Evolutionary conservation across 2,797 vertebrate species (phyloP).

Genomic region (Molossus alvarezi): DNA sequence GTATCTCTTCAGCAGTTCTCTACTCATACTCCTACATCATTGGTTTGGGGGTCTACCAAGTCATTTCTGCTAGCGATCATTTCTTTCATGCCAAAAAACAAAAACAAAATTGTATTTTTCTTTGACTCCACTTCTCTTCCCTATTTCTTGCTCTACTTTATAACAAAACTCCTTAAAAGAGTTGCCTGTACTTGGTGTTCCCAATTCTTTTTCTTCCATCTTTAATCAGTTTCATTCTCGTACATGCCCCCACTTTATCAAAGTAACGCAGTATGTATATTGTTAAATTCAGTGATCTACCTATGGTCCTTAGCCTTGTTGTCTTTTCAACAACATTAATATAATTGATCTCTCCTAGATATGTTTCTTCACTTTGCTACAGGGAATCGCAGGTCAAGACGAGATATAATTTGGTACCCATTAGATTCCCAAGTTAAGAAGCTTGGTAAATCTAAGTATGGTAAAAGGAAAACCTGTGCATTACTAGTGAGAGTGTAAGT

Average conservation of each 20-base stretch:
- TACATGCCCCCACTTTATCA: not conserved
- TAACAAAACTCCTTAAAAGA: not conserved
- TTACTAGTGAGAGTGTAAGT: constrained; percentile 11
- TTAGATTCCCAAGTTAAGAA: constrained; percentile 25
- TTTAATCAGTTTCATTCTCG: not conserved
- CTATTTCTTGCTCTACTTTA: not conserved
- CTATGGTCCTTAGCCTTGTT: not conserved
- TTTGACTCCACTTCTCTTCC: not conserved
- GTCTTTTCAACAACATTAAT: constrained; percentile 1
- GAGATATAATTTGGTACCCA: not conserved
- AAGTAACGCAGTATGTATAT: not conserved
- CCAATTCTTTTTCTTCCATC: not conserved
- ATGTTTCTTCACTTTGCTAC: not conserved
- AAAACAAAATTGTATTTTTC: not conserved
- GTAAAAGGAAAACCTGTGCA: not conserved
- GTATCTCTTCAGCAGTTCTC: not conserved
- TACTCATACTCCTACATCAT: not conserved
- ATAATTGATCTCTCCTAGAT: not conserved
- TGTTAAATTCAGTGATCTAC: not conserved
- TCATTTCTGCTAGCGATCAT: not conserved
- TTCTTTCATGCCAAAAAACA: not conserved
- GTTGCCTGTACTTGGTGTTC: not conserved
- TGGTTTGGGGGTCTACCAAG: not conserved
- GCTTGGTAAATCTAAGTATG: constrained; percentile 2
- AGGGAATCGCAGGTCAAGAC: constrained; percentile 19